These are phyloP conservation scores for Ptiloglossa arizonensis DNA, from an alignment of 1,140 invertebrate genomes.

Conservation along the genomic window DNA sequence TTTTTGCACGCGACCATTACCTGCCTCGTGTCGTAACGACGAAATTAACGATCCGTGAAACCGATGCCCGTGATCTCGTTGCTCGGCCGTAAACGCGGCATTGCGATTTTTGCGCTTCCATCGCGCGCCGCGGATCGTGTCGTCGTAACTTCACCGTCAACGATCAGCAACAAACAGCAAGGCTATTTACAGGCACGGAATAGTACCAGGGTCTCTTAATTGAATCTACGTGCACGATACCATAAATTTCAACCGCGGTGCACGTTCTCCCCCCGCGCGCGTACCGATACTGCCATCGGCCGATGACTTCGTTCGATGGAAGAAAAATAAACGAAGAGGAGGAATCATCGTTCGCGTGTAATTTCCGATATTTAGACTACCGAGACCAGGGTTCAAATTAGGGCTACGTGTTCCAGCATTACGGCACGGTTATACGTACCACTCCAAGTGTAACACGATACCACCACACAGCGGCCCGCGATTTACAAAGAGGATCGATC, in stretches of 20 bases:
- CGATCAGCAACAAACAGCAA: conserved; percentile 1
- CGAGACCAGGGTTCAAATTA: conserved; percentile 45
- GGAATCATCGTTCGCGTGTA: conserved; percentile 3
- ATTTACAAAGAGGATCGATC: conserved; percentile 68
- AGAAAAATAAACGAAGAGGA: not conserved
- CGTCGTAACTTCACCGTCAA: not conserved
- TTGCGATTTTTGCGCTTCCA: conserved; percentile 42
- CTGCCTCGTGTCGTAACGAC: conserved; percentile 57
- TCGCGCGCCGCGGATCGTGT: not conserved
- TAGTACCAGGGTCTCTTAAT: not conserved
- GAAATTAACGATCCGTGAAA: conserved; percentile 69
- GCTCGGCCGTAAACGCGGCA: conserved; percentile 5
- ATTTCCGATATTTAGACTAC: conserved; percentile 45
- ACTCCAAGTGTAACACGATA: conserved; percentile 60
- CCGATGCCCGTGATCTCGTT: conserved; percentile 50
- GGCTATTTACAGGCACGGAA: not conserved
- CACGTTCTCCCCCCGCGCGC: too few relatives aligned
- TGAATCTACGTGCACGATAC: not conserved
- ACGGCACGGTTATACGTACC: conserved; percentile 13
- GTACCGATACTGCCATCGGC: not conserved
- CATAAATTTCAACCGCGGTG: not conserved
- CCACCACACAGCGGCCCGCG: conserved; percentile 49
- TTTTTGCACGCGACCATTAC: conserved; percentile 65
- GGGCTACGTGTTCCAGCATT: conserved; percentile 34
- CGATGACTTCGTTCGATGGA: not conserved